Percentiles rank a stretch among this genome's conserved stretches.
These are phyloP conservation scores for Kradibia gibbosae DNA, from an alignment of 1,140 invertebrate species.

Conservation along the genomic window DNA sequence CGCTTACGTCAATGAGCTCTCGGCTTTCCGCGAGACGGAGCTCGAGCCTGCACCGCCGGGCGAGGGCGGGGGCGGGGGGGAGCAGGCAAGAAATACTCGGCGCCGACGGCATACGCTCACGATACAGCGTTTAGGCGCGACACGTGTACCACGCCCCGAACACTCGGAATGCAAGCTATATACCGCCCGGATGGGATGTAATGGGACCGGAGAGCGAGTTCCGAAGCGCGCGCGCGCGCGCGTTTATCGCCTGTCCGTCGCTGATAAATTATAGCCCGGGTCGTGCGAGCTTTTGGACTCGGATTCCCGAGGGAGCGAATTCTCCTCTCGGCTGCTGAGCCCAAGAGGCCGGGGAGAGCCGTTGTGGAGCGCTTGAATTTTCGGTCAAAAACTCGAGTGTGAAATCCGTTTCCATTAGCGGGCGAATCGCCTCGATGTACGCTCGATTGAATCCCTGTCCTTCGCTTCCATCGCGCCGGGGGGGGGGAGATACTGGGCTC, in stretches of 20 bases:
- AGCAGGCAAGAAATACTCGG: not conserved
- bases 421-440: no score
- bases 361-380: no score
- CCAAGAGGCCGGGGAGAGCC: no score
- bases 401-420: no score
- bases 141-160: constrained; percentile 44
- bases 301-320: not conserved
- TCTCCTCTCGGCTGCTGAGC: no score
- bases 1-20: constrained; percentile 6
- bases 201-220: constrained; percentile 18
- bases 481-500: no score
- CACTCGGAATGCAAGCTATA: constrained; percentile 12
- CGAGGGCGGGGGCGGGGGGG: no score
- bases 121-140: constrained; percentile 36
- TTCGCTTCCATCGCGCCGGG: no score
- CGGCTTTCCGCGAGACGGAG: not conserved
- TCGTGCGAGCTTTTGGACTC: not conserved
- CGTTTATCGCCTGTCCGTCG: constrained; percentile 6
- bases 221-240: not conserved
- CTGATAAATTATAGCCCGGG: constrained; percentile 1
- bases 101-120: not conserved
- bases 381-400: not conserved
- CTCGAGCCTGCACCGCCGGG: no score
- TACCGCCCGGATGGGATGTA: constrained; percentile 6
- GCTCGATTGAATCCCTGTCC: no score